Evolutionary conservation across 2,797 vertebrate species (phyloP), one percentile per base, ranked within the genome.

Genomic region (Tarsius wallacei): DNA sequence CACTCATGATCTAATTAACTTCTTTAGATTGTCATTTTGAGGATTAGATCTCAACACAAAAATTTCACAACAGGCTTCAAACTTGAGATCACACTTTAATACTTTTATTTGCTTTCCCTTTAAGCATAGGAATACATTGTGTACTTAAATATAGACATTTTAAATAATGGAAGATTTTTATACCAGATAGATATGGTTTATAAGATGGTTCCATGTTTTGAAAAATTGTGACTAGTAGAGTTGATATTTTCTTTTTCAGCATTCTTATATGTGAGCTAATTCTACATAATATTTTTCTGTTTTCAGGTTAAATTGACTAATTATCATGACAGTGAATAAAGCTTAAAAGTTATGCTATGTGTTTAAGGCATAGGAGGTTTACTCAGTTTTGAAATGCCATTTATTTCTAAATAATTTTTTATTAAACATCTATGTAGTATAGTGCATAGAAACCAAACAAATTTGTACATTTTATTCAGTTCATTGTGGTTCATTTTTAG

Each of bases 41-140:
- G 3, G 28, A 28, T 49, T 74, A 10, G 55, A 74, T 59, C 47
- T 87, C 70, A 59, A 42, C 28, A 61, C 49, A 12, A 17, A 19
- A 24, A 85, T 77, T 92, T 73, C 10, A 21, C 77, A 42, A 47
- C 0, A 66, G 11, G 47, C 28, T 49, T 86, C 9, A 76, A 31
- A 83, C 53, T 78, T 70, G 21, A 94, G 12, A 61, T 86, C 7
- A 70, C 19, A 80, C 47, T 59, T 90, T 15, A 64, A 81, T 28
- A 91, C 28, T 86, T 93, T 89, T 55, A 11, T 13, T 85, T 96
- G 28, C 70, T 77, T 93, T 31, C 81, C 10, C 22, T 64, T 95
- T 95, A 83, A 68, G 78, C 59, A 5, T 73, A 84, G 73, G 4
- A 53, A 68, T 93, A 3, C 4, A 84, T 22, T 80, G 7, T 81